Evolutionary conservation across 2,888 invertebrate genomes (phyloP).

Genomic region (Pyrrhosoma nymphula): DNA sequence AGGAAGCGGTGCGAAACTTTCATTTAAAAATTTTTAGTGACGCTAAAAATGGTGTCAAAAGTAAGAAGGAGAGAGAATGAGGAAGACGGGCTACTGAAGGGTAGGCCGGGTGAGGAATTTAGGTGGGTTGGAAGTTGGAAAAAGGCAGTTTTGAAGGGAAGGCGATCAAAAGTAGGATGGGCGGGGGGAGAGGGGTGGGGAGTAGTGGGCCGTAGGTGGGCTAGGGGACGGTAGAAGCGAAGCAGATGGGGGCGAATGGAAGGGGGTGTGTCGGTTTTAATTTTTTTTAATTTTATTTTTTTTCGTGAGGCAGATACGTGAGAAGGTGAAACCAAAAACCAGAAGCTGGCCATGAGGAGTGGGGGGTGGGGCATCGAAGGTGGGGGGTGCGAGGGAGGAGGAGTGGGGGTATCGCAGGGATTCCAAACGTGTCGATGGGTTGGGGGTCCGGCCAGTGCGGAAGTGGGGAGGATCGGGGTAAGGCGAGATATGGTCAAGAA

Average conservation of each 20-base stretch:
- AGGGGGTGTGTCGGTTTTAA: constrained; percentile 71
- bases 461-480: background rate
- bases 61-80: background rate
- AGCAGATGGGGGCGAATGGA: constrained; percentile 73
- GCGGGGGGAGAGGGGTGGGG: constrained; percentile 59
- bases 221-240: constrained; percentile 68
- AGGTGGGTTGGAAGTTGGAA: background rate
- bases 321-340: constrained; percentile 68
- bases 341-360: constrained; percentile 45
- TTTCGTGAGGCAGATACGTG: constrained; percentile 71
- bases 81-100: background rate
- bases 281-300: constrained; percentile 69
- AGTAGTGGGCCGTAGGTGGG: constrained; percentile 62
- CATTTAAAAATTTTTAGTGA: background rate
- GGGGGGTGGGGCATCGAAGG: background rate
- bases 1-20: background rate
- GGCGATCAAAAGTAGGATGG: no score
- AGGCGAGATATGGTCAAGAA: constrained; percentile 42
- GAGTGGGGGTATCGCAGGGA: background rate
- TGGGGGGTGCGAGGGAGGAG: background rate
- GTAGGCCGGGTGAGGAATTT: background rate
- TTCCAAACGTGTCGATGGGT: background rate
- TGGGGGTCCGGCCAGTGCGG: background rate
- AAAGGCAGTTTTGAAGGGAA: background rate
- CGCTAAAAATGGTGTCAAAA: background rate